A percentile compares a stretch with the other conserved stretches of the same genome.
These are phyloP conservation scores for Xenopus borealis DNA, from an alignment of 2,113 vertebrate genomes.

Conservation along the genomic window DNA sequence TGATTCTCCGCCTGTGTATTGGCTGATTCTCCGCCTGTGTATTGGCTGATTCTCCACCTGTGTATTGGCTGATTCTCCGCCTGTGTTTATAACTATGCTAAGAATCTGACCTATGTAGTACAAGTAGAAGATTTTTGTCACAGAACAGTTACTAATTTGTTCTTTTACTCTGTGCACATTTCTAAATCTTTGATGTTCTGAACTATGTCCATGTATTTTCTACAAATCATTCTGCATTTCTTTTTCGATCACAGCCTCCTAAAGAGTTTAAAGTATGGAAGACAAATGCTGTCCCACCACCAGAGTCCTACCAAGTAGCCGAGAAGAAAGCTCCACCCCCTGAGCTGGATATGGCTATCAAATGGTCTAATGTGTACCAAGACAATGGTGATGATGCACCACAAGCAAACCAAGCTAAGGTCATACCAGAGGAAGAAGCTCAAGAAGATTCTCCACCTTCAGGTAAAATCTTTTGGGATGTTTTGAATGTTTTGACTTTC, in stretches of 20 bases:
- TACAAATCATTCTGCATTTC: background rate
- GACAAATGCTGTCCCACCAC: conserved; percentile 83
- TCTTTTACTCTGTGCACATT: too few species aligned
- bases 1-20: too few species aligned
- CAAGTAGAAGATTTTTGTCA: too few species aligned
- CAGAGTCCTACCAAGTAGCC: conserved; percentile 75
- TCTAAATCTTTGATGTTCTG: too few species aligned
- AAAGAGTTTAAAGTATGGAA: conserved; percentile 87
- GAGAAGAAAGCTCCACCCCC: conserved; percentile 80
- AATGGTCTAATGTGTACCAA: conserved; percentile 95
- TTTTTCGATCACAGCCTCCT: conserved; percentile 69
- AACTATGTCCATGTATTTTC: background rate
- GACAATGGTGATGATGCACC: conserved; percentile 95
- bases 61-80: too few species aligned
- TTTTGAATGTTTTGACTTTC: conserved; percentile 22
- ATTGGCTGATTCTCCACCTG: too few species aligned
- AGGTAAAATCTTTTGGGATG: conserved; percentile 59
- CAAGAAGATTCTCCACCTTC: conserved; percentile 65
- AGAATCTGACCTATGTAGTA: too few species aligned
- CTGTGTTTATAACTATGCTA: too few species aligned
- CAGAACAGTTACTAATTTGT: too few species aligned
- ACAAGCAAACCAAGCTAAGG: conserved; percentile 59
- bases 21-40: too few species aligned
- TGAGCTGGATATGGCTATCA: conserved; percentile 93
- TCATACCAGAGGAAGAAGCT: conserved; percentile 70